Base-by-base conservation (phyloP, 2,888 invertebrate species). In the Drosophila atroscutellata region DNA sequence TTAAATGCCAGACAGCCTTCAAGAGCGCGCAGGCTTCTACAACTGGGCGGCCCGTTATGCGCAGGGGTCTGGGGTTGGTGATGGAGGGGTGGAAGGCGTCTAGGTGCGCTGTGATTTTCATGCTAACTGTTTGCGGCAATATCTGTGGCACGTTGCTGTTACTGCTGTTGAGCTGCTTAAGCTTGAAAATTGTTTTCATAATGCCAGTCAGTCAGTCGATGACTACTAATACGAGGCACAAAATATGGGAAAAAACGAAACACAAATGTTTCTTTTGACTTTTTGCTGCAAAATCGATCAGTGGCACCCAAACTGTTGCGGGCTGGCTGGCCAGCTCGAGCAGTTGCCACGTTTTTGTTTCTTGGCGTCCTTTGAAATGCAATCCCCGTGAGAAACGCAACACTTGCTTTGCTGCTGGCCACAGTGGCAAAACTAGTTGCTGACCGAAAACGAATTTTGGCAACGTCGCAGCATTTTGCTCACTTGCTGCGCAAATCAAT, bases 381-480 rank as follows among this genome's bases (percentile, higher is more conserved):
- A 91, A 92, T 92, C 92, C 89, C 84, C 92, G 92, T 92, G 92
- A 89, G 92, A 92, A 91, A 57, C 75, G 62, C 77, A 72, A 81
- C 92, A 92, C 91, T 91, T 92, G 92, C 70, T 70, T 63, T 26
- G 61, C 60, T 59, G 66, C 47, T 57, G 45, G 15, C 49, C 36
- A 34, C 9, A 18, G 18, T 18, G 20, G 57, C 36, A 37, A 15
- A 54, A 54, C 54, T 54, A 54, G 54, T 54, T 54, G 54, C 54
- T 69, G 61, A 63, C 55, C 62, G n/a, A 61, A 11, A 61, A 47
- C 49, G 74, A 80, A 77, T 39, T 66, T 67, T 67, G 70, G 77
- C 73, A 78, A 74, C 77, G 55, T 39, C 50, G 72, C 69, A 56
- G 30, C 55, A 26, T 24, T 52, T 18, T 20, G 49, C 42, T 56